Percentiles rank a stretch among this genome's conserved stretches.
Evolutionary conservation across 2,113 vertebrate species (phyloP).

Genomic region (Eolophus roseicapilla): DNA sequence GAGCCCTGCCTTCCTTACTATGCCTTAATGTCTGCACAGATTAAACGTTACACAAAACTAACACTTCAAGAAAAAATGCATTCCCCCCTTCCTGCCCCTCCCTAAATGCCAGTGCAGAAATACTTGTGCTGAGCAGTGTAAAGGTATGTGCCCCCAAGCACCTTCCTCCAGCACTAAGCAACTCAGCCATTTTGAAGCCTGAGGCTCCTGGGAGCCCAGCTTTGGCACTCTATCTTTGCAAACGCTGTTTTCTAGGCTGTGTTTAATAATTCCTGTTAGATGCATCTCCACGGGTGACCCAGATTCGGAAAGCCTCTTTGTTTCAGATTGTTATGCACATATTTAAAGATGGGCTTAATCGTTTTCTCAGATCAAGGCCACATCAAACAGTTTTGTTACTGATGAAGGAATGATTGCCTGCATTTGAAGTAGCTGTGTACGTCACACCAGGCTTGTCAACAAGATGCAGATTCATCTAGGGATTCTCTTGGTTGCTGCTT

Average conservation of each 20-base stretch:
- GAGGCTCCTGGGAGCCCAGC: background rate
- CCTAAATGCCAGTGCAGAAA: background rate
- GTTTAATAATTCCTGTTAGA: slow-evolving; percentile 27
- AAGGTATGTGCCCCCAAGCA: background rate
- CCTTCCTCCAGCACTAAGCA: background rate
- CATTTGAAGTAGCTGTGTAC: background rate
- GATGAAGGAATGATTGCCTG: background rate
- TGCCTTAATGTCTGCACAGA: background rate
- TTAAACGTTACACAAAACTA: background rate
- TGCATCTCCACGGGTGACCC: slow-evolving; percentile 33
- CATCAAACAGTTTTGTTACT: slow-evolving; percentile 22
- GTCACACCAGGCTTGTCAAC: background rate
- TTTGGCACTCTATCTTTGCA: background rate
- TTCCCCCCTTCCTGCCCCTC: background rate
- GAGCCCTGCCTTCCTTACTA: background rate
- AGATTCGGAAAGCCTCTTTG: slow-evolving; percentile 49
- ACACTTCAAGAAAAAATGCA: background rate
- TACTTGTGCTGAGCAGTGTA: background rate
- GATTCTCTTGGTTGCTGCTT: slow-evolving; percentile 21
- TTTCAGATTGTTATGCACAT: slow-evolving; percentile 52
- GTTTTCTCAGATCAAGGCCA: slow-evolving; percentile 44
- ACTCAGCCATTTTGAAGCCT: slow-evolving; percentile 1
- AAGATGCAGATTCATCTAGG: background rate
- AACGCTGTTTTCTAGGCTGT: background rate
- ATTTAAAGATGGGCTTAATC: slow-evolving; percentile 43